Evolutionary conservation across 1,140 invertebrate species (phyloP), one percentile per base, ranked within the genome.

Genomic region (Eumaeus atala): DNA sequence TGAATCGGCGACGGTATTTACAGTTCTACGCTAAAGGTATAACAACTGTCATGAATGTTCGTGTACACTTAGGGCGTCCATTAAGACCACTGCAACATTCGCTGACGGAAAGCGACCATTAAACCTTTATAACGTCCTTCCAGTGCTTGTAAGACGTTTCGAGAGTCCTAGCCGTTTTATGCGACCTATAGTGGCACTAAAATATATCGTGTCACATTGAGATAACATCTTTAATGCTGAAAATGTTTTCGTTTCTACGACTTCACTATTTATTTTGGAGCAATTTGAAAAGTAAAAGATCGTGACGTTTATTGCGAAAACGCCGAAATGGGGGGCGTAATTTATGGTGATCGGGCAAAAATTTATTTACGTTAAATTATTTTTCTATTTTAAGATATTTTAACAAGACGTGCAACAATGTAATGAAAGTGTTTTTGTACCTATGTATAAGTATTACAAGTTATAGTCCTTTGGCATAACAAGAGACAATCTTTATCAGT

Each of bases 71-170:
- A 86, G 83, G 68, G 74, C 78, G 74, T 81, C 78, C 83, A 86
- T 86, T 86, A 85, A 82, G 76, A 72, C 73, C 63, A 71, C 66
- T 85, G 80, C 78, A 85, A 63, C 76, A 73, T 71, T 72, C 69
- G 64, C 76, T 82, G 78, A 81, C 74, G 77, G 74, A 82, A 85
- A 76, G 74, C 72, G 77, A 75, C 74, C 77, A 70, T 86, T 83
- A 86, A 86, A 86, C 76, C 77, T 82, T 86, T 86, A 86, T 83
- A 84, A 84, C 82, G 82, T 84, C 78, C 80, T 86, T 84, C 77
- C 75, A 86, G 75, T 72, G 83, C 83, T 84, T 86, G 80, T 86
- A 84, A 84, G 84, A 65, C 80, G 77, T 77, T 84, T 84, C 76
- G 72, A 83, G 75, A 77, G 68, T 74, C 72, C 70, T 76, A 62